phyloP scores from a whole-genome alignment of 2,797 vertebrate genomes.

The Pampus argenteus region DNA sequence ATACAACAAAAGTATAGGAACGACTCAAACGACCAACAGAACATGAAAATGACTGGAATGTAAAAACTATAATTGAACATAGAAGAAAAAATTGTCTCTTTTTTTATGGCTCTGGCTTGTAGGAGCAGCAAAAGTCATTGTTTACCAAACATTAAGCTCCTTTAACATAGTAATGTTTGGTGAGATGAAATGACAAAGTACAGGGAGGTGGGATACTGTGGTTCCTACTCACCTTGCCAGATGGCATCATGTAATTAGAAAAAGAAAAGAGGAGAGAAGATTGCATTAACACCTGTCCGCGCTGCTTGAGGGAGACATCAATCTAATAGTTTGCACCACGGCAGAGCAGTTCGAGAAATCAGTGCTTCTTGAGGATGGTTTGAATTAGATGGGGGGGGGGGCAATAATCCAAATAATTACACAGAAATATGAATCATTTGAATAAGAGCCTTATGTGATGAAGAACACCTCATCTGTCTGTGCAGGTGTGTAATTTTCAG shows the following conservation, averaged over 20 bases:
- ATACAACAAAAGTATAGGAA: background rate
- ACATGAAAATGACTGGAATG: background rate
- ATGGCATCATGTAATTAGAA: constrained; percentile 82
- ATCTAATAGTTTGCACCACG: constrained; percentile 68
- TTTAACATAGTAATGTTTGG: constrained; percentile 16
- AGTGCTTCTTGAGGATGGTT: constrained; percentile 50
- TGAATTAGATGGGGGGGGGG: constrained; percentile 52
- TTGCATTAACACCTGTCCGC: constrained; percentile 79
- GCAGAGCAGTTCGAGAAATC: constrained; percentile 52
- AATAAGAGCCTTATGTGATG: constrained; percentile 25
- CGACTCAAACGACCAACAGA: background rate
- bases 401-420: constrained; percentile 61
- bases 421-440: constrained; percentile 60
- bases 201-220: constrained; percentile 48
- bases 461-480: constrained; percentile 27
- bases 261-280: constrained; percentile 68
- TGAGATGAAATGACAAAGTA: constrained; percentile 33
- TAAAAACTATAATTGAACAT: background rate
- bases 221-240: constrained; percentile 70
- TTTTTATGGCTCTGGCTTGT: constrained; percentile 8
- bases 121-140: constrained; percentile 17
- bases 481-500: constrained; percentile 23
- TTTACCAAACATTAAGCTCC: constrained; percentile 26
- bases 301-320: constrained; percentile 79
- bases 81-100: background rate